Conservation (phyloP, 2,113 vertebrate genomes). For the Hemibagrus wyckioides region DNA sequence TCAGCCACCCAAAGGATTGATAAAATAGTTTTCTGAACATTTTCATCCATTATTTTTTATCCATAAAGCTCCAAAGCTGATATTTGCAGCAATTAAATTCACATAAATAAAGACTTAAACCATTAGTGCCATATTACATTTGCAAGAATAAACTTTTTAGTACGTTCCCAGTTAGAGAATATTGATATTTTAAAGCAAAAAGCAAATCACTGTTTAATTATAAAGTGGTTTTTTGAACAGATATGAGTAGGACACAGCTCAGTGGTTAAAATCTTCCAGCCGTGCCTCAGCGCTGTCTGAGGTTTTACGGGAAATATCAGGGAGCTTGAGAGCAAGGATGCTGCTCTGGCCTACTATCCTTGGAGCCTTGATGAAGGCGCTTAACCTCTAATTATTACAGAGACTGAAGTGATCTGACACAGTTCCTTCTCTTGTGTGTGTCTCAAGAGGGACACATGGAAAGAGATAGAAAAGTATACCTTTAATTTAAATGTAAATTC, state of each 20-base stretch:
- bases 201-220: not conserved
- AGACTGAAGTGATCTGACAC: not conserved
- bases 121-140: not conserved
- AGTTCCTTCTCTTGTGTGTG: not conserved
- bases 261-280: not conserved
- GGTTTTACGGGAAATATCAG: not conserved
- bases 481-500: not conserved
- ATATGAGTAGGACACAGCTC: not conserved
- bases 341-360: not conserved
- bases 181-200: not conserved
- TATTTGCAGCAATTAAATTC: not conserved
- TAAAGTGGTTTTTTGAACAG: not conserved
- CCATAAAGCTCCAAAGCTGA: not conserved
- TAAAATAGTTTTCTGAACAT: not conserved
- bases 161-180: not conserved
- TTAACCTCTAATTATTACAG: not conserved
- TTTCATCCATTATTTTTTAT: not conserved
- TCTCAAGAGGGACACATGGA: not conserved
- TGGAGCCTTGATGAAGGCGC: not conserved
- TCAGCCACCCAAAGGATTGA: not conserved
- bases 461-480: not conserved
- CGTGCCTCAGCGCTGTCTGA: not conserved
- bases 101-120: not conserved
- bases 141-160: not conserved
- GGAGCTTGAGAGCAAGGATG: not conserved